A percentile compares a stretch with the other conserved stretches of the same genome.
Evolutionary conservation across 2,888 invertebrate species (phyloP).

Genomic region (Microdon myrmicae): DNA sequence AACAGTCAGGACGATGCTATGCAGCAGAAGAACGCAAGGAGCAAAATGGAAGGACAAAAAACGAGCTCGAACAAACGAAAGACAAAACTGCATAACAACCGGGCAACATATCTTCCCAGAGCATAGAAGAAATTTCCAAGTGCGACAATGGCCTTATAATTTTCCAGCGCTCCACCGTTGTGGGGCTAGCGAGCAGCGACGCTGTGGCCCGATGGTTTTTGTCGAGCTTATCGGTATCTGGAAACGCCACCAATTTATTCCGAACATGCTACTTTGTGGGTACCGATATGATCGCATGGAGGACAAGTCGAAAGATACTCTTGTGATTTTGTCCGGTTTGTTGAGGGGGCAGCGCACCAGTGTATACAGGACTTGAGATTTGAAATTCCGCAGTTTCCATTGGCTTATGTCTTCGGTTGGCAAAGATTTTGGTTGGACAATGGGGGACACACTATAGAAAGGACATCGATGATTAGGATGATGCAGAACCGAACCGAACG

Average conservation of each 20-base stretch:
- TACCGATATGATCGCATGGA: slow-evolving; percentile 48
- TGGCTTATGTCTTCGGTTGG: slow-evolving; percentile 19
- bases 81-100: slow-evolving; percentile 20
- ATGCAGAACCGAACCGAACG: slow-evolving; percentile 33
- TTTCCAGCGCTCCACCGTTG: slow-evolving; percentile 33
- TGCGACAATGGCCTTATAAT: slow-evolving; percentile 46
- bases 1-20: slow-evolving; percentile 12
- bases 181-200: slow-evolving; percentile 1
- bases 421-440: slow-evolving; percentile 41
- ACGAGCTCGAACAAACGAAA: slow-evolving; percentile 10
- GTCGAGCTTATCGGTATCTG: slow-evolving; percentile 47
- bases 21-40: slow-evolving; percentile 5
- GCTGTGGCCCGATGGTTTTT: slow-evolving; percentile 44
- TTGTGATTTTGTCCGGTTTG: too few species aligned
- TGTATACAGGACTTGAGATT: too few species aligned
- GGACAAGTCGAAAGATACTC: too few species aligned
- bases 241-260: slow-evolving; percentile 53
- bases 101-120: slow-evolving; percentile 32
- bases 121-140: slow-evolving; percentile 37
- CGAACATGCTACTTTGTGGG: slow-evolving; percentile 51
- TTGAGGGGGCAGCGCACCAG: too few species aligned
- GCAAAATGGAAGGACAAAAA: too few species aligned
- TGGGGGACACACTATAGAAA: slow-evolving; percentile 33
- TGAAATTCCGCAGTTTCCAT: too few species aligned
- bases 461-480: slow-evolving; percentile 16